Percentiles rank a stretch among this genome's conserved stretches.
Conservation (phyloP, 2,113 vertebrate genomes). For the Crotalus viridis region DNA sequence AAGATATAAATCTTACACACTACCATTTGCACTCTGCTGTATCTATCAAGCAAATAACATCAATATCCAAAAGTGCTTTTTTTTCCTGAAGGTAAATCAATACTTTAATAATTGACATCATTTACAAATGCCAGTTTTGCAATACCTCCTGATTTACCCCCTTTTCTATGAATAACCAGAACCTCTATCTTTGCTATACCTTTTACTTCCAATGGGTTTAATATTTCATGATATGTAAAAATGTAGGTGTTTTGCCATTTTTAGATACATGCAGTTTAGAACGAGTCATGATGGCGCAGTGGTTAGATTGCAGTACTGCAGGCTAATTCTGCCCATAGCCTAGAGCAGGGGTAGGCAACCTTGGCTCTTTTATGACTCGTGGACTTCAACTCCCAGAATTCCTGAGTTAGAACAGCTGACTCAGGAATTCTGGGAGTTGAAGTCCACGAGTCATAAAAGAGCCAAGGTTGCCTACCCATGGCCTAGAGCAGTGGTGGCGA, state of each 20-base stretch:
- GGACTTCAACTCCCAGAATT: too few relatives aligned
- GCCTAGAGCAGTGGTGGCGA: too few relatives aligned
- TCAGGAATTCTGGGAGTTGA: too few relatives aligned
- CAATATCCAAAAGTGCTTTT: background rate
- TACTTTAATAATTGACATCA: slow-evolving; percentile 29
- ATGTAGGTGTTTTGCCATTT: background rate
- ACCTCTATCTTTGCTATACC: background rate
- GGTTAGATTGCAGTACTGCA: background rate
- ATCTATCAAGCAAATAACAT: background rate
- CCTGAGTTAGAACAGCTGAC: too few relatives aligned
- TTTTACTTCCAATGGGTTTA: background rate
- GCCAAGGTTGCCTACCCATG: too few relatives aligned
- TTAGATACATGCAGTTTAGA: background rate
- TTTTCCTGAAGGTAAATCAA: slow-evolving; percentile 30
- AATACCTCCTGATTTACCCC: background rate
- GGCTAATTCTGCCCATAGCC: background rate
- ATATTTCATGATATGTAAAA: background rate
- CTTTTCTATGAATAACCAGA: background rate
- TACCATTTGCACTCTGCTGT: background rate
- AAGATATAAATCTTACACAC: background rate
- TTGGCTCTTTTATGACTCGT: too few relatives aligned
- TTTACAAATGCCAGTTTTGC: slow-evolving; percentile 38
- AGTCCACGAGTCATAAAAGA: too few relatives aligned
- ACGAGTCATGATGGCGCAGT: background rate
- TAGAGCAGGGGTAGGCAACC: background rate